phyloP scores from a whole-genome alignment of 2,888 invertebrate species.

The Eupithecia vulgata region DNA sequence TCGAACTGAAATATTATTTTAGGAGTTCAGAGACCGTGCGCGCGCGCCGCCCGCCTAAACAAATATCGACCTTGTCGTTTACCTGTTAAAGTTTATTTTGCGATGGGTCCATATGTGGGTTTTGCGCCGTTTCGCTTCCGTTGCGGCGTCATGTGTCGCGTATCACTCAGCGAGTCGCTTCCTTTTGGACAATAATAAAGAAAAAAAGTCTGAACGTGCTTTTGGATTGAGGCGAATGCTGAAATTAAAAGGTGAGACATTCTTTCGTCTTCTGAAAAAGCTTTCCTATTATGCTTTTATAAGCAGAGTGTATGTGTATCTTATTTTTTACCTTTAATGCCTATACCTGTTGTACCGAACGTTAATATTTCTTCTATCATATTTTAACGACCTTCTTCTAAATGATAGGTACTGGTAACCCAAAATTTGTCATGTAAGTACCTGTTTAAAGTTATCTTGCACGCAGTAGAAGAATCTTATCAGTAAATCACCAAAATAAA shows the following conservation, averaged over 20 bases:
- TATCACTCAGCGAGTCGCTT: slow-evolving; percentile 80
- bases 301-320: not conserved
- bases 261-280: slow-evolving; percentile 21
- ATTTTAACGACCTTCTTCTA: too few species aligned
- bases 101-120: slow-evolving; percentile 47
- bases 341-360: not conserved
- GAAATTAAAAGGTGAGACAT: slow-evolving; percentile 60
- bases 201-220: slow-evolving; percentile 55
- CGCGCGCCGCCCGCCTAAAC: slow-evolving; percentile 48
- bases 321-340: too few species aligned
- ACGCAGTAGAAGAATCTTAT: not conserved
- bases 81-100: slow-evolving; percentile 66
- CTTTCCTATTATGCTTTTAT: not conserved
- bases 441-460: not conserved
- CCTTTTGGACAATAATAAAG: slow-evolving; percentile 80
- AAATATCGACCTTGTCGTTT: slow-evolving; percentile 60
- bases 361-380: not conserved
- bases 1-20: slow-evolving; percentile 82
- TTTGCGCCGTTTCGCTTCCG: slow-evolving; percentile 62
- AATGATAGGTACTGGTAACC: not conserved
- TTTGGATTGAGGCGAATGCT: slow-evolving; percentile 53
- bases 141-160: slow-evolving; percentile 76
- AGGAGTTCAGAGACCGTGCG: slow-evolving; percentile 78
- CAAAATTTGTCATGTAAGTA: not conserved
- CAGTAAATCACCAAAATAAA: too few species aligned